Conservation (phyloP, 2,888 invertebrate species). For the Drosophila suboccidentalis region DNA sequence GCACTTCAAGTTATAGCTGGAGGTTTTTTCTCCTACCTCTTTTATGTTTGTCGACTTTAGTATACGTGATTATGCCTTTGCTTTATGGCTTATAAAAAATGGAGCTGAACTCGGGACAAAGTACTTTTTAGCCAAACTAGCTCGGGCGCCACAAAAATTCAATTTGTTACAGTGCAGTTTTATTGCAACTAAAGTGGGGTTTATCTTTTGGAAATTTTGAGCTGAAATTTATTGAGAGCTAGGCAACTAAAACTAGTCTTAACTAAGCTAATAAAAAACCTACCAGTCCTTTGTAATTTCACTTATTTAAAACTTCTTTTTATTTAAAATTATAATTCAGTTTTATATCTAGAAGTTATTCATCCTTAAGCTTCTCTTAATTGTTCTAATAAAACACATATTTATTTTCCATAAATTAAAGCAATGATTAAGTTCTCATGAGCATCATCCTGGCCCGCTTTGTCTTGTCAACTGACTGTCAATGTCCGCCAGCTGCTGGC, state of each 20-base stretch:
- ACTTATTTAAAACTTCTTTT: too few species aligned
- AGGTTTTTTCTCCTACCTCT: neutral
- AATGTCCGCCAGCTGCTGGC: constrained; percentile 27
- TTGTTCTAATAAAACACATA: neutral
- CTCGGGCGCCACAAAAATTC: constrained; percentile 1
- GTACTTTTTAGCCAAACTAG: constrained; percentile 3
- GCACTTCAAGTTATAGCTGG: constrained; percentile 2
- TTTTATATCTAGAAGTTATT: neutral
- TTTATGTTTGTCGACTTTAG: constrained; percentile 26
- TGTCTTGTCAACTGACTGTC: constrained; percentile 23
- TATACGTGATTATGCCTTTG: constrained; percentile 4
- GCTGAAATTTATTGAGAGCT: neutral
- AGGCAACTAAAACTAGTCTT: neutral
- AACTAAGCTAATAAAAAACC: neutral
- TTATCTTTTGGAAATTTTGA: constrained; percentile 3
- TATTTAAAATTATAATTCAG: too few species aligned
- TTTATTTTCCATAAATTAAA: neutral
- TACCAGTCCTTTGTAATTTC: too few species aligned
- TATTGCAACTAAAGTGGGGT: neutral
- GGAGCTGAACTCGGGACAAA: neutral
- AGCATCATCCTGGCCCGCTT: neutral
- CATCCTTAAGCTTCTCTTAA: neutral
- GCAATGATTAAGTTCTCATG: constrained; percentile 15
- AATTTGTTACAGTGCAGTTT: constrained; percentile 3
- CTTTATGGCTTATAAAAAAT: constrained; percentile 2